These are phyloP conservation scores for Eretmochelys imbricata DNA, from an alignment of 2,113 vertebrate species.

Conservation along the genomic window DNA sequence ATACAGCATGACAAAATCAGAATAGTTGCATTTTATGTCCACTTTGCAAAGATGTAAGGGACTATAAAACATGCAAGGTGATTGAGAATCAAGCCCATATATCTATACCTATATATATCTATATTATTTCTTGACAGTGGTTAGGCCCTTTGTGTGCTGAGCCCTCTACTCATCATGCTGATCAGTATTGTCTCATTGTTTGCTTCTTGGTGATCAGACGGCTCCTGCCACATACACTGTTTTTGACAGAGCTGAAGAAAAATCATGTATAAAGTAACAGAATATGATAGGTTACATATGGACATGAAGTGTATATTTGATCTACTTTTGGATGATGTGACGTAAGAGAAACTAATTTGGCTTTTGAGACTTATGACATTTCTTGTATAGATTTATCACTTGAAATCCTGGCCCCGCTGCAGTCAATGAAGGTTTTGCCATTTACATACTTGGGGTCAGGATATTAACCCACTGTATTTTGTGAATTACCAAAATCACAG, in stretches of 20 bases:
- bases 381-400: not conserved
- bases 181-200: not conserved
- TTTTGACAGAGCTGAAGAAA: not conserved
- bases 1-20: not conserved
- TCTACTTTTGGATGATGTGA: not conserved
- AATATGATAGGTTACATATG: not conserved
- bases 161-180: not conserved
- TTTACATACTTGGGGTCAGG: not conserved
- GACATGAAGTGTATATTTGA: not conserved
- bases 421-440: not conserved
- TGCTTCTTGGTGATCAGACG: fast-evolving
- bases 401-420: not conserved
- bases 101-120: not conserved
- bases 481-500: not conserved
- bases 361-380: not conserved
- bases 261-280: not conserved
- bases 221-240: not conserved
- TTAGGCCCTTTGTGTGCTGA: not conserved
- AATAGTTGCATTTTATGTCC: not conserved
- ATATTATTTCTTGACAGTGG: not conserved
- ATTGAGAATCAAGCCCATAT: fast-evolving
- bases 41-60: too few relatives aligned
- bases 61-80: not conserved
- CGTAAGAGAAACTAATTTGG: not conserved
- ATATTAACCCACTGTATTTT: fast-evolving